These are phyloP conservation scores for Glareola pratincola DNA, from an alignment of 2,113 vertebrate genomes.

Conservation along the genomic window DNA sequence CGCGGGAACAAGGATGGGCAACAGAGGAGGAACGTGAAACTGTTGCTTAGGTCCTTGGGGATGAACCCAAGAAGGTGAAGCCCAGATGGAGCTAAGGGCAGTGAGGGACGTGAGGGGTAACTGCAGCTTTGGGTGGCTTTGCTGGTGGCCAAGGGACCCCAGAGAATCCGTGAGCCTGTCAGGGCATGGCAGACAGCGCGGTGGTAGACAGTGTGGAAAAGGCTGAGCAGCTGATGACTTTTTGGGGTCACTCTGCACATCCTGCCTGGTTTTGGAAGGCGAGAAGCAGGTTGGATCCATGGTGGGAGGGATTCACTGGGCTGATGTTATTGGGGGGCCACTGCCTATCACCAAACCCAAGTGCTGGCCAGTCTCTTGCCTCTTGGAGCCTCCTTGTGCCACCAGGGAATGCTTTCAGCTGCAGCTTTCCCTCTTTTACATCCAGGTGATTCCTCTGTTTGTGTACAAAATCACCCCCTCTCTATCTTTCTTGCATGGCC, in stretches of 20 bases:
- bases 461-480: not conserved
- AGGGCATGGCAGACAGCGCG: not conserved
- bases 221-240: not conserved
- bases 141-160: not conserved
- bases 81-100: not conserved
- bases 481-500: not conserved
- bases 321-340: not conserved
- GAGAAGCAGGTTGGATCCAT: not conserved
- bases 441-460: not conserved
- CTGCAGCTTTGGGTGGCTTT: not conserved
- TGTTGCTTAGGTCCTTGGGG: not conserved
- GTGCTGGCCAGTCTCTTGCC: not conserved
- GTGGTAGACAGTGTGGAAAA: not conserved
- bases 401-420: not conserved
- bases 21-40: not conserved
- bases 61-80: not conserved
- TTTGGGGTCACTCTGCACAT: not conserved
- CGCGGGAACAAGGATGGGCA: fast-evolving
- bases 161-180: not conserved
- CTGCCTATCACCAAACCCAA: not conserved
- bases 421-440: not conserved
- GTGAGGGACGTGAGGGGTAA: not conserved
- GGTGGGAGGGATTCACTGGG: not conserved
- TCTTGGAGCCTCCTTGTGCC: not conserved
- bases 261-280: not conserved